Evolutionary conservation across 2,113 vertebrate species (phyloP), one percentile per base, ranked within the genome.

Genomic region (Girardinichthys multiradiatus): DNA sequence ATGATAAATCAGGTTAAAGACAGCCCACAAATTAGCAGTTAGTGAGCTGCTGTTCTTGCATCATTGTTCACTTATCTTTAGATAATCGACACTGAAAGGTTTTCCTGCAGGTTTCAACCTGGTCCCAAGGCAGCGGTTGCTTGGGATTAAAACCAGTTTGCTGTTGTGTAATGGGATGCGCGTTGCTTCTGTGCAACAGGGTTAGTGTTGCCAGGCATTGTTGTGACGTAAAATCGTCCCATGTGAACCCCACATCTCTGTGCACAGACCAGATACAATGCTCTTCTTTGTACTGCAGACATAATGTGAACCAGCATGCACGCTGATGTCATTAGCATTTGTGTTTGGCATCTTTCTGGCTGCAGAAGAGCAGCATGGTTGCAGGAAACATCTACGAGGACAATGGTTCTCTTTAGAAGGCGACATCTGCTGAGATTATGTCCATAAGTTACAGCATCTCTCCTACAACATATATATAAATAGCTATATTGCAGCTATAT

Each of bases 291-390:
- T 90, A 79, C 83, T 67, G 76, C 45, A 70, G 79, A 62, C 28
- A 66, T 90, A 91, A 92, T 90, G 74, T 84, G 62, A 82, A 76
- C 62, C 86, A 69, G 86, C 85, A 78, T 13, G 72, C 76, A 84
- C 66, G 15, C 79, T 88, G 78, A 92, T 81, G 73, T 69, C 64
- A 78, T 89, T 89, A 86, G 63, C 77, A 81, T 79, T 81, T 51
- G 54, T 37, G 68, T 51, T 64, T 0, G 9, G 17, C 21, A 60
- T 59, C 45, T 59, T 57, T 66, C 48, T 21, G 65, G 64, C 31
- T 68, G 67, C 76, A 73, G 57, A 54, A 68, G 28, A 71, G 58
- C 62, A 31, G 64, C 60, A 4, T 37, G 64, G 48, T 27, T 8
- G 11, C 4, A 71, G 74, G 57, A 45, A 68, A 67, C 48, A n/a